Base-by-base conservation (phyloP, 2,797 vertebrate species). In the Miichthys miiuy region DNA sequence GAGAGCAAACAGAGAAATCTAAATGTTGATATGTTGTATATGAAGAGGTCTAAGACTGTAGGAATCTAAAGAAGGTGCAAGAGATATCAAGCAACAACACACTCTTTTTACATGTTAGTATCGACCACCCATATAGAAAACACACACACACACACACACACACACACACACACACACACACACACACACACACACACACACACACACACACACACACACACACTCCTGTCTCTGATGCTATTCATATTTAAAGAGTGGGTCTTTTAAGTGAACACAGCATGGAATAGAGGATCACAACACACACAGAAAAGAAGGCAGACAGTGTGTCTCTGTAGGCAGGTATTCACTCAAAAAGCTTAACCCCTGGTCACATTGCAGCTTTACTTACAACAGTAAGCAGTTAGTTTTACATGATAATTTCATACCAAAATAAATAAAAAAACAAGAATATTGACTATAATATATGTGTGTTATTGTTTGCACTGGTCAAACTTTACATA, bases 221-320 rank as follows among this genome's bases (percentile, higher is more conserved):
- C 34, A 50, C 8, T 47, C 54, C 34, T 27, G 14, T 68, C 61
- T 64, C 41, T 63, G 47, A 69, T 81, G 75, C 88, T 87, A 87
- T 89, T 92, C 88, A 93, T 92, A 90, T 91, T 93, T 92, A 91
- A 92, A 89, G 70, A 73, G 84, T 86, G 25, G 47, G 83, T 82
- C 89, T 88, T 87, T 83, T 88, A 89, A 91, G 79, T 84, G 71
- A 86, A 85, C 87, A 83, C 88, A 89, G 89, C 82, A 89, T 88
- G 83, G 77, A 87, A 86, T 80, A 89, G 65, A 62, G 85, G 72
- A 90, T 90, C 56, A 34, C 48, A 75, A 62, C 54, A 76, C 58
- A 46, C 44, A 81, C 14, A 65, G 3, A 41, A 38, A 38, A 38
- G 34, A 38, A 55, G 48, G 41, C 62, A 75, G 67, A 62, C 61